phyloP scores from a whole-genome alignment of 2,888 invertebrate genomes.

The Nomada goodeniana region DNA sequence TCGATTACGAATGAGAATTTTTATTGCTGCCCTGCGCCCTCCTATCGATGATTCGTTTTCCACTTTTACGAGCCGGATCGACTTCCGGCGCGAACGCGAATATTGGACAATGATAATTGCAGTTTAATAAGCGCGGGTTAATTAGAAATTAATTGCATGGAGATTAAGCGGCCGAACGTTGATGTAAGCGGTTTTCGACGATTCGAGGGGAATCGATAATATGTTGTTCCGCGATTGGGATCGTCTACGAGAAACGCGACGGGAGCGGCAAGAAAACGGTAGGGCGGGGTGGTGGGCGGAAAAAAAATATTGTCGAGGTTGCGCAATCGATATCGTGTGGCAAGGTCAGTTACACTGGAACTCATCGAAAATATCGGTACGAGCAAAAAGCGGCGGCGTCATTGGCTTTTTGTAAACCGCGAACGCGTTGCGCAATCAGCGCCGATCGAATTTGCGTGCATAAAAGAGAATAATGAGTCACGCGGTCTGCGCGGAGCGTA shows the following conservation, averaged over 20 bases:
- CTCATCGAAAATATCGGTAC: conserved; percentile 32
- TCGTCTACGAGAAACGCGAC: neutral
- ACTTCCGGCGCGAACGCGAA: too few species aligned
- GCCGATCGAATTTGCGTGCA: conserved; percentile 32
- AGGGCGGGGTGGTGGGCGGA: too few species aligned
- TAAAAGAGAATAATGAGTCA: conserved; percentile 33
- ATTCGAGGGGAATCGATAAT: neutral
- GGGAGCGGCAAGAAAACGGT: neutral
- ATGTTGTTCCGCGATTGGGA: neutral
- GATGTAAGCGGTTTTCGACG: too few species aligned
- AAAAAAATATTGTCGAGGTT: conserved; percentile 16
- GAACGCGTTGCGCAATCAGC: conserved; percentile 39
- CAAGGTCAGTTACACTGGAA: conserved; percentile 64
- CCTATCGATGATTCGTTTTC: too few species aligned
- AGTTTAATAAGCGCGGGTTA: too few species aligned
- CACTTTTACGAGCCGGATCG: too few species aligned
- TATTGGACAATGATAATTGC: too few species aligned
- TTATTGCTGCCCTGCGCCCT: too few species aligned
- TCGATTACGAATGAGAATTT: too few species aligned
- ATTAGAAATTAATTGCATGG: too few species aligned
- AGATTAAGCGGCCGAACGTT: too few species aligned
- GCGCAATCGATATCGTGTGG: conserved; percentile 38
- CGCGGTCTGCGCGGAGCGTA: neutral
- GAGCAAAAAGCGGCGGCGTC: conserved; percentile 31
- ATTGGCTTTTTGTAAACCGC: conserved; percentile 31